These are phyloP conservation scores for Semnornis frantzii DNA, from an alignment of 2,113 vertebrate genomes.

Conservation along the genomic window DNA sequence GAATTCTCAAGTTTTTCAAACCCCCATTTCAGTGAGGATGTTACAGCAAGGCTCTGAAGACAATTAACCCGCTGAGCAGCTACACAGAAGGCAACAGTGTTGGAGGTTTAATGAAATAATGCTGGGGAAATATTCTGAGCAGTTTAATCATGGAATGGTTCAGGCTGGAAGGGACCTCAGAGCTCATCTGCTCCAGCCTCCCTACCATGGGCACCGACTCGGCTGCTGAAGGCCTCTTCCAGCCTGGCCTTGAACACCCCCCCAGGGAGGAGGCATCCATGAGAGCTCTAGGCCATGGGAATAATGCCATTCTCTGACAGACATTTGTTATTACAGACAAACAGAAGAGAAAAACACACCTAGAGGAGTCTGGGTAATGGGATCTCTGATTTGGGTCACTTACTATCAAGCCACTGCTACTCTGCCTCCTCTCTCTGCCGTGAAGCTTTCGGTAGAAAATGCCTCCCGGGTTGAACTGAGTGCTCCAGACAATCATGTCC, in stretches of 20 bases:
- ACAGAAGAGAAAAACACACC: not conserved
- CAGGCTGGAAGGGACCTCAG: no score
- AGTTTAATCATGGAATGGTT: not conserved
- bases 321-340: not conserved
- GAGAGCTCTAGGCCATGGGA: not conserved
- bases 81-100: not conserved
- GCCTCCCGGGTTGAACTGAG: conserved; percentile 97
- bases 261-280: no score
- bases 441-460: conserved; percentile 94
- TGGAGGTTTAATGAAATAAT: not conserved
- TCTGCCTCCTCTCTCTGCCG: conserved; percentile 88
- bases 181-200: no score
- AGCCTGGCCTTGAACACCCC: no score
- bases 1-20: not conserved
- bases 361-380: not conserved
- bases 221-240: no score
- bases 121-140: not conserved
- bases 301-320: not conserved
- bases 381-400: conserved; percentile 73
- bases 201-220: no score
- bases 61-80: conserved; percentile 1
- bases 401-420: conserved; percentile 92
- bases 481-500: conserved; percentile 98
- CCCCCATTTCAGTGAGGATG: not conserved
- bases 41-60: not conserved